Evolutionary conservation across 1,140 invertebrate species (phyloP).

Genomic region (Drosophila sucinea): DNA sequence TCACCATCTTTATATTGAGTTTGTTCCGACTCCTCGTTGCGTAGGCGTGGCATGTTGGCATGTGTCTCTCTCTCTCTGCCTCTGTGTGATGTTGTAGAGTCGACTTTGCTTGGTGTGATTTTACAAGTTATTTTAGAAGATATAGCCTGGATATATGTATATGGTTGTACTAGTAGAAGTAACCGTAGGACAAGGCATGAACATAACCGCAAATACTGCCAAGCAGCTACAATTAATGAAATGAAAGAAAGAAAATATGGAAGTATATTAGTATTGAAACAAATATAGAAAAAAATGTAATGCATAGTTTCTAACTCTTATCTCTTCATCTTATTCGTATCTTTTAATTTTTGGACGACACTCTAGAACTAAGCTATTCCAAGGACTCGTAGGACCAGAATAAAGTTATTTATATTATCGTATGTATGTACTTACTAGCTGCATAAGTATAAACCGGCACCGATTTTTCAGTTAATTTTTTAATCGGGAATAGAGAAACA

Average conservation of each 20-base stretch:
- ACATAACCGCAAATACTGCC: background rate
- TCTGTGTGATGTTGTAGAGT: too few species aligned
- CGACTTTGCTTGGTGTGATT: background rate
- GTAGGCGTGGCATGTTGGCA: conserved; percentile 48
- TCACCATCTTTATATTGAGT: conserved; percentile 87
- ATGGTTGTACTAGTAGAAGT: background rate
- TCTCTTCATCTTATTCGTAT: too few species aligned
- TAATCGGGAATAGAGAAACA: background rate
- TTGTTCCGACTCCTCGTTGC: conserved; percentile 44
- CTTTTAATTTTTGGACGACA: too few species aligned
- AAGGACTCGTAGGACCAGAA: too few species aligned
- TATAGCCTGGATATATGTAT: background rate
- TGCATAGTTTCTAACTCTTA: background rate
- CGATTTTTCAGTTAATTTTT: background rate
- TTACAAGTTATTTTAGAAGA: background rate
- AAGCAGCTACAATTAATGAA: background rate
- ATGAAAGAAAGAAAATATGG: background rate
- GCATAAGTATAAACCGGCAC: background rate
- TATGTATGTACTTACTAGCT: too few species aligned
- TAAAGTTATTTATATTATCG: too few species aligned
- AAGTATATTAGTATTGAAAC: background rate
- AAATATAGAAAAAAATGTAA: background rate
- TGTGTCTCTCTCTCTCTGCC: too few species aligned
- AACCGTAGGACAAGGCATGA: background rate
- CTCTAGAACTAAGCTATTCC: too few species aligned